Evolutionary conservation across 2,888 invertebrate genomes (phyloP), one percentile per base, ranked within the genome.

Genomic region (Scelioninae gen. 2): DNA sequence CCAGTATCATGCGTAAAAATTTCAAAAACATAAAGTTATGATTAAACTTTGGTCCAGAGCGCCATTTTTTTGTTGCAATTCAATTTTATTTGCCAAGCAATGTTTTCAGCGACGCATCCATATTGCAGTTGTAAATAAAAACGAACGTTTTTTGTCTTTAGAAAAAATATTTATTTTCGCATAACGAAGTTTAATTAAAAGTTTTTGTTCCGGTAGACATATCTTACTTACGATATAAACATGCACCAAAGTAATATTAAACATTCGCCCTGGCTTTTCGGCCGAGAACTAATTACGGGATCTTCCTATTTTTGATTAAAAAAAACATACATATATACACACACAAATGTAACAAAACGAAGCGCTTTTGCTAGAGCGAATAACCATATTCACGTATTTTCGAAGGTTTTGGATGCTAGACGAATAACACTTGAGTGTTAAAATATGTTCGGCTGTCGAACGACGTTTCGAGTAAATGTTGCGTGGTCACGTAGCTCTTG

Each of bases 401-500:
- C 45, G 46, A 46, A 37, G 41, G 46, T 19, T 73, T 60, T 41
- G 28, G 33, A 25, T 57, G 46, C 46, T 52, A 69, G 73, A 69
- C 68, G 63, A 69, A 73, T 73, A 63, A 70, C 69, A 53, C 45
- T 65, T 18, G 55, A 55, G 19, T 45, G 60, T 57, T 67, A 61
- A 71, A 53, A 61, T 57, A 67, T 70, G 61, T 58, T 67, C 43
- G 48, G 46, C 73, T 61, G 70, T 70, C 74, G 61, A 74, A 67
- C 61, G 61, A 45, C 46, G 68, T 13, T 37, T 18, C 55, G 15
- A 45, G 48, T 69, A 64, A 70, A 74, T 74, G 69, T 74, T 67
- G 70, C 67, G 61, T 67, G 74, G 70, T 70, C 70, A 74, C 74
- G 67, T 71, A 71, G 16, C 39, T 46, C 53, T 61, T 52, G 63